Evolutionary conservation across 2,113 vertebrate genomes (phyloP).

Genomic region (Prionailurus bengalensis): DNA sequence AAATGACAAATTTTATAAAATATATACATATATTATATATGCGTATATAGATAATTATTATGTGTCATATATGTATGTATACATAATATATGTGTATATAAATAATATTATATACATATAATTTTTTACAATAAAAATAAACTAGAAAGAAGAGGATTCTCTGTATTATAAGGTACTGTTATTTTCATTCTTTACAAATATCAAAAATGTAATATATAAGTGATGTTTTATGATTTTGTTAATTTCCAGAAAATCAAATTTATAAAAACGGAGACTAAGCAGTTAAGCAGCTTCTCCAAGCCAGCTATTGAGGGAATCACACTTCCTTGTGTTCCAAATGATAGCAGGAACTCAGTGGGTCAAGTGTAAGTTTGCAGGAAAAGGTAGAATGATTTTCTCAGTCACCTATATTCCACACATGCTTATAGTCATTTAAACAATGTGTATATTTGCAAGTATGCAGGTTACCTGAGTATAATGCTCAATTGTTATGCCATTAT

Average conservation of each 20-base stretch:
- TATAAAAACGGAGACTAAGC: not conserved
- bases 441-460: not conserved
- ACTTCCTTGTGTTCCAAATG: not conserved
- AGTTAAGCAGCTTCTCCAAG: not conserved
- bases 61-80: not conserved
- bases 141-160: not conserved
- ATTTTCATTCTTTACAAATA: not conserved
- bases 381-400: not conserved
- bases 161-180: not conserved
- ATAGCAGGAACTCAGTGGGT: not conserved
- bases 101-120: not conserved
- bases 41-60: not conserved
- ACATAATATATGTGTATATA: not conserved
- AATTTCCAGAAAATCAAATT: not conserved
- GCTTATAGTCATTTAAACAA: not conserved
- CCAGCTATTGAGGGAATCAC: not conserved
- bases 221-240: not conserved
- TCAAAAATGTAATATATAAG: not conserved
- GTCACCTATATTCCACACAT: not conserved
- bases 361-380: not conserved
- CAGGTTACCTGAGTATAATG: conserved; percentile 87
- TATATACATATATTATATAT: not conserved
- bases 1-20: not conserved
- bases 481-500: not conserved
- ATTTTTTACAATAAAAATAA: not conserved